phyloP scores from a whole-genome alignment of 2,113 vertebrate species.

The Pomatorhinus ruficollis region DNA sequence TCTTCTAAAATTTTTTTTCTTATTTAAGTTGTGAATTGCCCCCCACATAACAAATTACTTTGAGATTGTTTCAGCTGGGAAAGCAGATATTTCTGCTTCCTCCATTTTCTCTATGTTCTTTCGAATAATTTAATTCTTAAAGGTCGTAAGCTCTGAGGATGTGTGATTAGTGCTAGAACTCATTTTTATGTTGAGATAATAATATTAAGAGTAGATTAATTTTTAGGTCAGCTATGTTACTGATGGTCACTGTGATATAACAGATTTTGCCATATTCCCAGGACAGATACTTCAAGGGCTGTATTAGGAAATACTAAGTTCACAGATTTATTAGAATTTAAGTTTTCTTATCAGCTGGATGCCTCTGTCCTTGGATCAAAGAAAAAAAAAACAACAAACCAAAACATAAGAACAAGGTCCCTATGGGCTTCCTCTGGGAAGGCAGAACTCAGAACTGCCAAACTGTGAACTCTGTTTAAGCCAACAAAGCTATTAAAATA shows the following conservation, averaged over 20 bases:
- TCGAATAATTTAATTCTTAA: not conserved
- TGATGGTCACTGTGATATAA: not conserved
- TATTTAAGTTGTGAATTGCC: not conserved
- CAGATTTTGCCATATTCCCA: not conserved
- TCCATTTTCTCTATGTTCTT: not conserved
- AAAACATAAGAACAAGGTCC: not conserved
- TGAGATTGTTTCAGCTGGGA: not conserved
- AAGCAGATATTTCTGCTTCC: not conserved
- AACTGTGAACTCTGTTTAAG: not conserved
- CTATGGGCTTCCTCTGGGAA: not conserved
- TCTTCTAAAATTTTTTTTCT: not conserved
- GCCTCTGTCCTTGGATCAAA: not conserved
- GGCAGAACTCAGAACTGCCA: not conserved
- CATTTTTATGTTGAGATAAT: not conserved
- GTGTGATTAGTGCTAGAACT: not conserved
- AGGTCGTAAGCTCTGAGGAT: not conserved
- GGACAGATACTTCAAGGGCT: not conserved
- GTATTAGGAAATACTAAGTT: not conserved
- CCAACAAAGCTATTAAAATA: not conserved
- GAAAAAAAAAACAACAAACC: not conserved
- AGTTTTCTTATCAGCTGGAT: not conserved
- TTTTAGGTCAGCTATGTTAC: not conserved
- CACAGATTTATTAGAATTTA: not conserved
- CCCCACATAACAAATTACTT: not conserved
- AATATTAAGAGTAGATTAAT: not conserved